A percentile compares a stretch with the other conserved stretches of the same genome.
Conservation (phyloP, 1,140 invertebrate genomes). For the Apis cerana region DNA sequence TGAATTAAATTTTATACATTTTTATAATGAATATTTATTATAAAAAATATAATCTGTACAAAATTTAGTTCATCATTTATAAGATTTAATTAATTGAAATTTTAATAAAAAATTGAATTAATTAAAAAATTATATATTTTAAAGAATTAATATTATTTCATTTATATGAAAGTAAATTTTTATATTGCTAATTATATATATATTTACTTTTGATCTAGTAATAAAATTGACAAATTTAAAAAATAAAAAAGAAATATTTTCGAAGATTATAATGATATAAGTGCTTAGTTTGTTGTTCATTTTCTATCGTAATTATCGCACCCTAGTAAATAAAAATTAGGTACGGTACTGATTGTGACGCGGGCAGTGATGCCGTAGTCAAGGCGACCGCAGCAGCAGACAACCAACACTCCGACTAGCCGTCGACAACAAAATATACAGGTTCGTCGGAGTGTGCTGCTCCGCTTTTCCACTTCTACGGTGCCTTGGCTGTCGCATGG, state of each 20-base stretch:
- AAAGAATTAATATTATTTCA: not conserved
- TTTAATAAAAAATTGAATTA: not conserved
- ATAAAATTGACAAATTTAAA: not conserved
- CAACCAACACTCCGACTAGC: conserved; percentile 74
- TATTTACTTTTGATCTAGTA: not conserved
- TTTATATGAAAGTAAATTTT: not conserved
- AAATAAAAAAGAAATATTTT: not conserved
- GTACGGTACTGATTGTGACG: conserved; percentile 58
- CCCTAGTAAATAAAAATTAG: not conserved
- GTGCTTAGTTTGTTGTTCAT: not conserved
- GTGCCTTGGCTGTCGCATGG: conserved; percentile 56
- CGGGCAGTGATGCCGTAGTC: conserved; percentile 79
- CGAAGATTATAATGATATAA: not conserved
- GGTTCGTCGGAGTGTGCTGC: conserved; percentile 62
- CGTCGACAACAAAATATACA: conserved; percentile 73
- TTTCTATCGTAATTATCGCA: not conserved
- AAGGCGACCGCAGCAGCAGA: conserved; percentile 80
- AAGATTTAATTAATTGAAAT: not conserved
- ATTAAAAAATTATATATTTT: not conserved
- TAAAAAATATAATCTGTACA: too few relatives aligned
- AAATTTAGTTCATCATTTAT: not conserved
- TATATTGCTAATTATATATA: not conserved
- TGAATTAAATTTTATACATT: too few relatives aligned
- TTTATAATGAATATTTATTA: too few relatives aligned
- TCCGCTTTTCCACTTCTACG: conserved; percentile 64